Base-by-base conservation (phyloP, 2,113 vertebrate species). In the Tetraodon nigroviridis region DNA sequence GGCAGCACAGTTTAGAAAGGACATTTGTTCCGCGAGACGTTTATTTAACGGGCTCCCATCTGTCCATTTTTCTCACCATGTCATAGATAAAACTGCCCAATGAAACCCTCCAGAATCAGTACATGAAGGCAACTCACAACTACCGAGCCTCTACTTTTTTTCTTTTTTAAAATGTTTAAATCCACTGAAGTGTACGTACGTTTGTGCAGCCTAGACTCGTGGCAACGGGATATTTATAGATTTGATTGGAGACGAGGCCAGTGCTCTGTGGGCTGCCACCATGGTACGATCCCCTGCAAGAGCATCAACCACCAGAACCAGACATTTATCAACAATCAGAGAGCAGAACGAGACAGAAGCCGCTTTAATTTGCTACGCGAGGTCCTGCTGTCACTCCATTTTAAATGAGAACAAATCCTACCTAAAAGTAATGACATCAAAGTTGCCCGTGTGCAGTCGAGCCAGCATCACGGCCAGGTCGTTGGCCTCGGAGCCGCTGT, bases 401-500 rank as follows among this genome's bases (percentile, higher is more conserved):
- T 37, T 37, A 8, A 11, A 37, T 37, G n/a, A 48, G 24, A 62
- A 22, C 44, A 18, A 16, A 4, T 16, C 20, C 10, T 42, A 98
- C 96, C 97, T 94, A 64, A 99, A 87, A 42, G 81, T 91, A 80
- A 98, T 91, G 77, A 98, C 87, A 75, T 97, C 93, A 32, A 83
- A 90, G 77, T 91, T 93, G 13, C 81, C 78, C 0, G 96, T 94
- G 75, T 95, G 73, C 0, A 94, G 48, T 56, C 95, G 90, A 60
- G 97, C 93, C 93, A 99, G 93, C 59, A 94, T 44, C 90, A 97
- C 88, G 0, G 97, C 94, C 27, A 99, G 74, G 51, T 98, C 97
- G 18, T 98, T 99, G 61, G 96, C 94, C 76, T 99, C 96, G 0
- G 97, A 95, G 60, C 96, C 95, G 0, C 96, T 97, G 86, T 98